Percentiles rank a stretch among this genome's conserved stretches.
These are phyloP conservation scores for Chlorocebus sabaeus DNA, from an alignment of 2,113 vertebrate genomes.

Conservation along the genomic window DNA sequence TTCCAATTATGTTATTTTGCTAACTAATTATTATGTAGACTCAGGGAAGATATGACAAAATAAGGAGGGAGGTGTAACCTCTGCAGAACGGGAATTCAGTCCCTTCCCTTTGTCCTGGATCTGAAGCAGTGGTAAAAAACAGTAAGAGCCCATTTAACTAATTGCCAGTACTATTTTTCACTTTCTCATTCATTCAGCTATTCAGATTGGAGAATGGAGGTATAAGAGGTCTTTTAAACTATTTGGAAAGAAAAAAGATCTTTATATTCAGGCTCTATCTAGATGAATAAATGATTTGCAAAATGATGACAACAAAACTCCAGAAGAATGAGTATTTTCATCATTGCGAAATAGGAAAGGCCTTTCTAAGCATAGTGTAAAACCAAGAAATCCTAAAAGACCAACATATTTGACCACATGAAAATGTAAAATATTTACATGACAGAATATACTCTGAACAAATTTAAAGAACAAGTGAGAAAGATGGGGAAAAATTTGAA, in stretches of 20 bases:
- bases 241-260: neutral
- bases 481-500: neutral
- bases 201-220: neutral
- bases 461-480: neutral
- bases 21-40: neutral
- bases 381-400: neutral
- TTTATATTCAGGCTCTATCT: neutral
- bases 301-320: neutral
- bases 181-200: neutral
- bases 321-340: neutral
- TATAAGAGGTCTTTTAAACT: neutral
- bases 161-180: neutral
- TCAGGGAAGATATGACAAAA: neutral
- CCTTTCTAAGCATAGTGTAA: neutral
- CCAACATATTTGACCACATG: neutral
- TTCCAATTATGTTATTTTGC: neutral
- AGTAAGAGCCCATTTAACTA: neutral
- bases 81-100: neutral
- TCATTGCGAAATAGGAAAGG: neutral
- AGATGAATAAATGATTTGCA: neutral
- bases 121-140: neutral
- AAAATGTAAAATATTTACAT: conserved; percentile 3
- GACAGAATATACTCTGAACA: neutral
- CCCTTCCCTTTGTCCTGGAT: neutral
- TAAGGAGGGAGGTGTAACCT: neutral